These are phyloP conservation scores for Gnatocerus cornutus DNA, from an alignment of 2,888 invertebrate genomes.

Conservation along the genomic window DNA sequence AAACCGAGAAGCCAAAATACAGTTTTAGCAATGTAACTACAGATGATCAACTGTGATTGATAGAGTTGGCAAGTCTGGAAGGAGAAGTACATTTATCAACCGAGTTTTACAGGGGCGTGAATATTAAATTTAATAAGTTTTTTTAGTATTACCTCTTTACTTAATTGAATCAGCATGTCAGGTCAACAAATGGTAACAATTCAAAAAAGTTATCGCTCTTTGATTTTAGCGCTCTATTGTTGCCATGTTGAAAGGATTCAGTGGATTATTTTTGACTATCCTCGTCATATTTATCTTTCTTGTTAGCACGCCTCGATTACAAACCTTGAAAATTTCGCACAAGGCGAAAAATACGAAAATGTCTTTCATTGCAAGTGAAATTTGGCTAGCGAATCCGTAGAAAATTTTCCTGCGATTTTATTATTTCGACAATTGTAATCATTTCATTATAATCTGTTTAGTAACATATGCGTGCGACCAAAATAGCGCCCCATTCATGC, in stretches of 20 bases:
- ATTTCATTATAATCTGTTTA: slow-evolving; percentile 22
- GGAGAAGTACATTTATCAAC: no score
- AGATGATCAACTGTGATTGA: no score
- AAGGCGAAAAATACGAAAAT: slow-evolving; percentile 19
- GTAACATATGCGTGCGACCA: not conserved
- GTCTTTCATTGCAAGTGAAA: not conserved
- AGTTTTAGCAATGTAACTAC: no score
- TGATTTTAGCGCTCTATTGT: slow-evolving; percentile 15
- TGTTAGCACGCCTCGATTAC: slow-evolving; percentile 31
- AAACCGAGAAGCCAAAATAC: no score
- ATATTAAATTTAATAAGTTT: no score
- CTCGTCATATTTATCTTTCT: slow-evolving; percentile 37
- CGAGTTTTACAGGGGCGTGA: no score
- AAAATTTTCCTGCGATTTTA: not conserved
- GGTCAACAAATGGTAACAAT: no score
- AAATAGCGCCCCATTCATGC: not conserved
- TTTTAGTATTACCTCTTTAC: no score
- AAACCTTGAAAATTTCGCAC: slow-evolving; percentile 8
- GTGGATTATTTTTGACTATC: slow-evolving; percentile 35
- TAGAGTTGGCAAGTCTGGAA: no score
- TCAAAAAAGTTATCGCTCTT: not conserved
- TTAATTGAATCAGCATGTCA: no score
- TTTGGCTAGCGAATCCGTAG: not conserved
- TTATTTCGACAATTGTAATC: slow-evolving; percentile 11
- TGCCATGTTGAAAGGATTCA: slow-evolving; percentile 24